Evolutionary conservation across 2,888 invertebrate genomes (phyloP), one percentile per base, ranked within the genome.

Genomic region (Esperia sulphurella): DNA sequence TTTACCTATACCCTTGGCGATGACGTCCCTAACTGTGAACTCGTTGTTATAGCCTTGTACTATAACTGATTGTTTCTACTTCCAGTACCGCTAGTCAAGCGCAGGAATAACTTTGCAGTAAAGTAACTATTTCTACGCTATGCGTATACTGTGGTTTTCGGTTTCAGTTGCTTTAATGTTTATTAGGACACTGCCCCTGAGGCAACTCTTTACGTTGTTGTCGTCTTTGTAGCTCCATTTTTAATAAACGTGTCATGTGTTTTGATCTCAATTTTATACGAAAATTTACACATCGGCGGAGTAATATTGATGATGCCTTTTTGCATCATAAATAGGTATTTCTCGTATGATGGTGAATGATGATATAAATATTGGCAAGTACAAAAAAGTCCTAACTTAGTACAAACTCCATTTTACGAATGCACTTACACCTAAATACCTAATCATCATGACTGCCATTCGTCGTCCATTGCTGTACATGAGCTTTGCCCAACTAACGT

Each of bases 111-210:
- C 10, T 35, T 43, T 55, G 52, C 53, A 50, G 45, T 54, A 53
- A 47, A 53, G 52, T 52, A 49, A 54, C 50, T 53, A 55, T 53
- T 59, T 46, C 54, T 49, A 53, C 58, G 51, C 45, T 43, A 48
- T 37, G 31, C 33, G 41, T 42, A 49, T 33, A 35, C 35, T 35
- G 35, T n/a, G 35, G 44, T 43, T 45, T 47, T 44, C 41, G 43
- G 35, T 47, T n/a, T 42, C 49, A 55, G 56, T 56, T 57, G 61
- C 61, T 57, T 55, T 58, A 61, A 64, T 55, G 59, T 62, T 63
- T 65, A 69, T 65, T 57, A 58, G 59, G 57, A 59, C 61, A 62
- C 58, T 61, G 55, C 61, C 61, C 69, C 59, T 56, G 54, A 44
- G 53, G 14, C 1, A 37, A 28, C 43, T 45, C 37, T 46, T 31